These are phyloP conservation scores for Tuberolachnus salignus DNA, from an alignment of 2,888 invertebrate genomes.

Conservation along the genomic window DNA sequence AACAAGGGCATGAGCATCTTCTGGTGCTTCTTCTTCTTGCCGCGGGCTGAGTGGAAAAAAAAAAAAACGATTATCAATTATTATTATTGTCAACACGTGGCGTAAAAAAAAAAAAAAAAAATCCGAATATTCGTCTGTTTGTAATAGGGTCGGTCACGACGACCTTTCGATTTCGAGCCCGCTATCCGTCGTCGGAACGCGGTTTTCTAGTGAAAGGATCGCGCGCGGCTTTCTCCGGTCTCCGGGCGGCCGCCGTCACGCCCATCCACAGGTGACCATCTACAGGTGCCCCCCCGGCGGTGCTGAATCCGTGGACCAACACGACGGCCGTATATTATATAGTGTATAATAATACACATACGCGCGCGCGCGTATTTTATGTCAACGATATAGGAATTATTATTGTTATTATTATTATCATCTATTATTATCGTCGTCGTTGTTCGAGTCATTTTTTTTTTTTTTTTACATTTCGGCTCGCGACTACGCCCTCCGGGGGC, in stretches of 20 bases:
- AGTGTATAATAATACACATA: constrained; percentile 20
- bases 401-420: not conserved
- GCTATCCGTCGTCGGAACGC: not conserved
- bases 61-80: not conserved
- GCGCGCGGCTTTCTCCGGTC: constrained; percentile 37
- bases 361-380: no score
- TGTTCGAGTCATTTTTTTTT: no score
- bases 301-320: constrained; percentile 1
- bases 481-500: no score
- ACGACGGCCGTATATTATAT: not conserved
- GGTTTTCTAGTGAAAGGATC: constrained; percentile 16
- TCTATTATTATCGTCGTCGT: not conserved
- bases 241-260: not conserved
- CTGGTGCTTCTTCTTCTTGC: constrained; percentile 81
- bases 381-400: no score
- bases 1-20: constrained; percentile 78
- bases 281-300: constrained; percentile 1
- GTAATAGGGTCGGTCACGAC: not conserved
- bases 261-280: constrained; percentile 2
- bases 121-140: not conserved
- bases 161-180: not conserved
- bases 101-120: not conserved
- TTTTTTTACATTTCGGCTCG: no score
- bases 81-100: no score
- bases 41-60: constrained; percentile 69